Evolutionary conservation across 2,888 invertebrate species (phyloP).

Genomic region (Malthinus flaveolus): DNA sequence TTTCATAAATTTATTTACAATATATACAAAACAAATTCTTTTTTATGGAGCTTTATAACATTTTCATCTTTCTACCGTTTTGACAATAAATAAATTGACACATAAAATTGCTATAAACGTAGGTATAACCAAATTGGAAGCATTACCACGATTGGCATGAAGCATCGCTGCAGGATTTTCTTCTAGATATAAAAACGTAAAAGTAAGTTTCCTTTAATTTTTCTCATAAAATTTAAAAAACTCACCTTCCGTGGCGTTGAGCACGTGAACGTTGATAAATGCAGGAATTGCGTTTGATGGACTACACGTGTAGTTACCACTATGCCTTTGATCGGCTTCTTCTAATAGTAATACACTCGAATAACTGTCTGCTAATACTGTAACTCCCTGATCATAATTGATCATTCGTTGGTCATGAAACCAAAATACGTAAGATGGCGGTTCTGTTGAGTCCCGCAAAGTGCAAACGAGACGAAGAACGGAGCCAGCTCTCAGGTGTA

Average conservation of each 20-base stretch:
- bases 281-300: slow-evolving; percentile 69
- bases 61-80: slow-evolving; percentile 9
- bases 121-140: slow-evolving; percentile 29
- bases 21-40: slow-evolving; percentile 4
- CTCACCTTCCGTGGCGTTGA: slow-evolving; percentile 63
- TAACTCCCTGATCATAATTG: slow-evolving; percentile 62
- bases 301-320: slow-evolving; percentile 71
- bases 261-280: slow-evolving; percentile 68
- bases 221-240: slow-evolving; percentile 6
- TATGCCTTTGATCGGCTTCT: slow-evolving; percentile 62
- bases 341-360: slow-evolving; percentile 69
- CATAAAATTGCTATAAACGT: slow-evolving; percentile 1
- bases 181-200: slow-evolving; percentile 54
- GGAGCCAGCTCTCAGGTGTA: slow-evolving; percentile 63
- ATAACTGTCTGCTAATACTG: slow-evolving; percentile 55
- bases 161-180: slow-evolving; percentile 76
- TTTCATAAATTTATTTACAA: slow-evolving; percentile 1
- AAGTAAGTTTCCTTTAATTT: slow-evolving; percentile 9
- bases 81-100: slow-evolving; percentile 6
- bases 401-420: slow-evolving; percentile 64
- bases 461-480: slow-evolving; percentile 61
- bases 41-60: not conserved
- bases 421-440: slow-evolving; percentile 64
- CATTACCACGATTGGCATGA: slow-evolving; percentile 60
- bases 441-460: slow-evolving; percentile 59